Evolutionary conservation across 2,888 invertebrate genomes (phyloP).

Genomic region (Sphaeridia pumilis): DNA sequence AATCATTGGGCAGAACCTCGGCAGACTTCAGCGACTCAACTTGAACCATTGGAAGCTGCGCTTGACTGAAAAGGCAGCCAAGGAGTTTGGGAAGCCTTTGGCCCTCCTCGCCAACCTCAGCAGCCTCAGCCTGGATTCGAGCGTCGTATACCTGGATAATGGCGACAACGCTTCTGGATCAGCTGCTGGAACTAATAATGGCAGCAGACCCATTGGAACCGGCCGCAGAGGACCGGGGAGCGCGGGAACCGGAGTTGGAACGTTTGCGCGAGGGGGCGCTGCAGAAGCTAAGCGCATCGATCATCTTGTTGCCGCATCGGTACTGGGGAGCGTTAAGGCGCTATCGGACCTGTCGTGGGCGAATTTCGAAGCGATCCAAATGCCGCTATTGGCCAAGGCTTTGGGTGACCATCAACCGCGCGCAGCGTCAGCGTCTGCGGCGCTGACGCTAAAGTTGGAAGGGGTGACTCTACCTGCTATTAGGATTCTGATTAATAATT

Average conservation of each 20-base stretch:
- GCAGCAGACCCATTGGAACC: no score
- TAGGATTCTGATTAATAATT: constrained; percentile 22
- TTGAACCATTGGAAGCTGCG: constrained; percentile 30
- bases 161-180: no score
- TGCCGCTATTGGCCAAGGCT: constrained; percentile 21
- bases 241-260: neutral
- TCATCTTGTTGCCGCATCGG: constrained; percentile 18
- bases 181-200: no score
- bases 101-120: constrained; percentile 17
- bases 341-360: constrained; percentile 33
- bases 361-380: constrained; percentile 25
- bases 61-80: constrained; percentile 25
- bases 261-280: neutral
- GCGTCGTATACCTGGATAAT: constrained; percentile 17
- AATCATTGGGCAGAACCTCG: constrained; percentile 25
- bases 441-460: constrained; percentile 24
- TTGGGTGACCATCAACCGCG: constrained; percentile 20
- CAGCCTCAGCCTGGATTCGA: constrained; percentile 25
- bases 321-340: constrained; percentile 25
- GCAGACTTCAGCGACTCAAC: constrained; percentile 28
- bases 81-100: constrained; percentile 26
- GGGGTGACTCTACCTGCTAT: constrained; percentile 22
- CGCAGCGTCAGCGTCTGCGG: constrained; percentile 8
- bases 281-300: constrained; percentile 21
- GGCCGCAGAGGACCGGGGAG: neutral